Evolutionary conservation across 2,113 vertebrate species (phyloP).

Genomic region (Zosterops pallidus): DNA sequence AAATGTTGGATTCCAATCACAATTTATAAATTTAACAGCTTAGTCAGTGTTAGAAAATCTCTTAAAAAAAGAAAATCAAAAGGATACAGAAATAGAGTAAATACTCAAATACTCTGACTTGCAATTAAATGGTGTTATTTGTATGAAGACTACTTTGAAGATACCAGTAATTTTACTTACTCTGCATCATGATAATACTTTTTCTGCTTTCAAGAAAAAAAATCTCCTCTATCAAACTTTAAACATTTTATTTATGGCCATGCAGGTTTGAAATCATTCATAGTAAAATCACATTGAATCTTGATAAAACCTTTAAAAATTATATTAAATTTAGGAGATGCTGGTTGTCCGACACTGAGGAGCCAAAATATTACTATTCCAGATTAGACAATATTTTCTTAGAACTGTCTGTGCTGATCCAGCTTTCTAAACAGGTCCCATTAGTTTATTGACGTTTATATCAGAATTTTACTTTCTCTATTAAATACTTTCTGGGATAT

Average conservation of each 20-base stretch:
- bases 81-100: neutral
- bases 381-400: neutral
- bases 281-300: slow-evolving; percentile 45
- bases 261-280: slow-evolving; percentile 42
- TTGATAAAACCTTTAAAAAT: slow-evolving; percentile 61
- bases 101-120: neutral
- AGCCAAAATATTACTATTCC: slow-evolving; percentile 5
- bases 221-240: slow-evolving; percentile 15
- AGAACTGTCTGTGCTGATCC: neutral
- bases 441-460: neutral
- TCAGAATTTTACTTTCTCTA: neutral
- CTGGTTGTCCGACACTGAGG: neutral
- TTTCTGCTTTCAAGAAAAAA: slow-evolving; percentile 23
- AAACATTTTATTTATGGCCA: slow-evolving; percentile 53
- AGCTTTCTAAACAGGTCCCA: neutral
- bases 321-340: slow-evolving; percentile 16
- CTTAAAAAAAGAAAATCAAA: neutral
- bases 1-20: neutral
- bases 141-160: neutral
- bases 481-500: neutral
- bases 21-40: neutral
- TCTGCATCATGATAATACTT: neutral
- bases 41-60: neutral
- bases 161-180: slow-evolving; percentile 14
- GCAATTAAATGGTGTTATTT: neutral